phyloP scores from a whole-genome alignment of 1,140 invertebrate species.

The Batillaria attramentaria region DNA sequence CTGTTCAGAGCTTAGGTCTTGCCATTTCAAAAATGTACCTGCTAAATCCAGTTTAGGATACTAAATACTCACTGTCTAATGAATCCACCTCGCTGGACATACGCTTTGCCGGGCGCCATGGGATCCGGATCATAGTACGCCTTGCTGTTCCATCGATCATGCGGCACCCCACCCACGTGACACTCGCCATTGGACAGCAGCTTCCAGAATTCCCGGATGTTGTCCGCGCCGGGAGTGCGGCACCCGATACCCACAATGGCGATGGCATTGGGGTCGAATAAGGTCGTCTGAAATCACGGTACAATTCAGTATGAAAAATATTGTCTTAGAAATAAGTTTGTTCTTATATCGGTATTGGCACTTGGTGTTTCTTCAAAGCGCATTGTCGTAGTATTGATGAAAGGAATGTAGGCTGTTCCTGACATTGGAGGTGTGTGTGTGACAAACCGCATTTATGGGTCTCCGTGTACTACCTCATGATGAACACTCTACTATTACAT shows the following conservation, averaged over 20 bases:
- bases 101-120: slow-evolving; percentile 48
- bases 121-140: slow-evolving; percentile 51
- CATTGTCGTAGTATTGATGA: too few species aligned
- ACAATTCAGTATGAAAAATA: too few species aligned
- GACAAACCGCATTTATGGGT: too few species aligned
- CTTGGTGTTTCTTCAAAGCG: too few species aligned
- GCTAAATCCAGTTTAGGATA: too few species aligned
- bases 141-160: slow-evolving; percentile 52
- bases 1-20: not conserved
- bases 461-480: too few species aligned
- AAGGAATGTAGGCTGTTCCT: too few species aligned
- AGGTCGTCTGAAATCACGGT: too few species aligned
- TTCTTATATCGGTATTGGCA: too few species aligned
- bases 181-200: slow-evolving; percentile 59
- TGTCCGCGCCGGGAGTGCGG: slow-evolving; percentile 47
- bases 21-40: not conserved
- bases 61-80: slow-evolving; percentile 55
- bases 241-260: slow-evolving; percentile 50
- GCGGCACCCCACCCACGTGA: slow-evolving; percentile 56
- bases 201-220: slow-evolving; percentile 57
- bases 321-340: too few species aligned
- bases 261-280: not conserved
- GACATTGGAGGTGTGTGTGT: too few species aligned
- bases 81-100: slow-evolving; percentile 56
- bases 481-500: too few species aligned